Evolutionary conservation across 2,797 vertebrate species (phyloP).

Genomic region (Loriculus beryllinus): DNA sequence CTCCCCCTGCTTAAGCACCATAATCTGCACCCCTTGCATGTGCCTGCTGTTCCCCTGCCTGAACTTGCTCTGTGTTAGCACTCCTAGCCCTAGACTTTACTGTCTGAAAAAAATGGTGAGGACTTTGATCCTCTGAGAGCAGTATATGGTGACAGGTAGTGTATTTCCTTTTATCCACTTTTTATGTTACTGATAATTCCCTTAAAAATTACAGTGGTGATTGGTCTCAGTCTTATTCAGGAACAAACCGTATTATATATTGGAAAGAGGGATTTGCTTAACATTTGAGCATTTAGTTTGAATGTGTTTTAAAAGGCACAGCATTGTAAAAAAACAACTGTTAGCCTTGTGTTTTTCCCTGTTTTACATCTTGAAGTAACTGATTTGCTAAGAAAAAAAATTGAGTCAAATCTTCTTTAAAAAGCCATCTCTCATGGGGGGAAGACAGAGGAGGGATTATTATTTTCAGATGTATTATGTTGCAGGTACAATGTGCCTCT

Average conservation of each 20-base stretch:
- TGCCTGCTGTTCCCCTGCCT: not conserved
- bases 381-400: not conserved
- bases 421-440: not conserved
- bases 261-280: not conserved
- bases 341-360: not conserved
- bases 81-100: not conserved
- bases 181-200: not conserved
- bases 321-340: not conserved
- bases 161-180: not conserved
- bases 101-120: not conserved
- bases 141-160: not conserved
- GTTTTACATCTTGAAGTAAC: not conserved
- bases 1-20: not conserved
- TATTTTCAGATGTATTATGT: constrained; percentile 55
- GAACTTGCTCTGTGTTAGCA: not conserved
- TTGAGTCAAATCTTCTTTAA: not conserved
- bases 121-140: not conserved
- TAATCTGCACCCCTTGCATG: not conserved
- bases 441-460: not conserved
- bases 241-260: not conserved
- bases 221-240: not conserved
- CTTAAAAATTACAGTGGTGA: not conserved
- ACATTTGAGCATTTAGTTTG: not conserved
- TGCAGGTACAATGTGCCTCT: constrained; percentile 55
- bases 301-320: not conserved